Conservation (phyloP, 2,113 vertebrate species). For the Gavialis gangeticus region DNA sequence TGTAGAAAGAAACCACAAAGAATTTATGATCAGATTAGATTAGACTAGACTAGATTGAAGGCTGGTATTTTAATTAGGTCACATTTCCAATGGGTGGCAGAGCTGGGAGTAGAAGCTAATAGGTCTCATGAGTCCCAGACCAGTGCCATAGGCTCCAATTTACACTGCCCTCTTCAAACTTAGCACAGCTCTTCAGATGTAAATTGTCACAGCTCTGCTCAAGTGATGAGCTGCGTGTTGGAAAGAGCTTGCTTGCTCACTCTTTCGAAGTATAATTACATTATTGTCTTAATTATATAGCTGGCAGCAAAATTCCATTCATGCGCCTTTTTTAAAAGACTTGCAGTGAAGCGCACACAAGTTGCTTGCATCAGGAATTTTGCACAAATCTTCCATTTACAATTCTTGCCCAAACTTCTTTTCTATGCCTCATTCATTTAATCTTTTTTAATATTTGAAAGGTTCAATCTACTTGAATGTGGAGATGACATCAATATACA, state of each 20-base stretch:
- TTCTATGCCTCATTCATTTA: background rate
- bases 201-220: background rate
- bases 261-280: background rate
- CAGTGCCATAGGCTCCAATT: background rate
- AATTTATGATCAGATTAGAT: background rate
- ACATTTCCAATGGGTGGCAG: background rate
- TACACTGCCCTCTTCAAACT: background rate
- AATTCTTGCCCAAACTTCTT: rapidly evolving
- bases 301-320: background rate
- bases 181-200: background rate
- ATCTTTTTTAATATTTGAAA: background rate
- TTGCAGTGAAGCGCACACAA: background rate
- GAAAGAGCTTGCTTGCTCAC: background rate
- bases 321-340: background rate
- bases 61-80: background rate
- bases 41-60: background rate
- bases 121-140: background rate
- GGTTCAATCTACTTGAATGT: background rate
- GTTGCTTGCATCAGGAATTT: background rate
- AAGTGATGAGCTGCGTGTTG: rapidly evolving
- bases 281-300: background rate
- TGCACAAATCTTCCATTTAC: background rate
- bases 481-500: background rate
- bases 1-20: background rate
- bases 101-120: background rate